Percentiles rank a stretch among this genome's conserved stretches.
These are phyloP conservation scores for Apodemia hepburni DNA, from an alignment of 2,888 invertebrate genomes.

Conservation along the genomic window DNA sequence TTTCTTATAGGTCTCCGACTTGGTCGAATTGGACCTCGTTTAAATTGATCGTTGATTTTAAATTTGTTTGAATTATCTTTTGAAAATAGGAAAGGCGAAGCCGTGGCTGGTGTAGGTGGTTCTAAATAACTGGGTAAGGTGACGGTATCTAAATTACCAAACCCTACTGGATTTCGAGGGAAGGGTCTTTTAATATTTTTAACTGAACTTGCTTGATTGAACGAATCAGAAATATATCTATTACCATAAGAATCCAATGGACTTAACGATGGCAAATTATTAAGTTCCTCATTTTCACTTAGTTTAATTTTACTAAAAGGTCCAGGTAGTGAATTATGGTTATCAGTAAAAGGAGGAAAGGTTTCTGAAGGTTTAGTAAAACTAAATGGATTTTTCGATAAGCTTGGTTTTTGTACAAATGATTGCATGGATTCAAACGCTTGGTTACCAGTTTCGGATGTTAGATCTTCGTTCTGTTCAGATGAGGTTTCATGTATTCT, in stretches of 20 bases:
- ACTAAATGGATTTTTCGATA: constrained; percentile 53
- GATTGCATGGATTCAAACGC: constrained; percentile 71
- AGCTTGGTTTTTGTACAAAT: constrained; percentile 53
- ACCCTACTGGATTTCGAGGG: constrained; percentile 34
- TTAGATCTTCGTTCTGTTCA: constrained; percentile 77
- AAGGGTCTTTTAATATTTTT: constrained; percentile 60
- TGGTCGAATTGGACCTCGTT: constrained; percentile 59
- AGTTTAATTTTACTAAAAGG: constrained; percentile 48
- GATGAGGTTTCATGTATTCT: constrained; percentile 71
- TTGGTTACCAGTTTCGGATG: constrained; percentile 65
- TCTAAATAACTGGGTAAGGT: constrained; percentile 71
- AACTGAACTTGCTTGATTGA: constrained; percentile 63
- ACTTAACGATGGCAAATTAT: constrained; percentile 38
- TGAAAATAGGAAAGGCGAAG: constrained; percentile 52
- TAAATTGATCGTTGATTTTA: constrained; percentile 56
- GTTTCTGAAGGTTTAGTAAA: constrained; percentile 55
- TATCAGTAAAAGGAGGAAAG: constrained; percentile 51
- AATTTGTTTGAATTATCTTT: constrained; percentile 57
- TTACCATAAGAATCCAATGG: constrained; percentile 69
- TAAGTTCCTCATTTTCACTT: constrained; percentile 52
- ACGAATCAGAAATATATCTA: constrained; percentile 64
- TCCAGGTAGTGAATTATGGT: constrained; percentile 60
- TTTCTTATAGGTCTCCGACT: constrained; percentile 66
- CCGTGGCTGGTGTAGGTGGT: constrained; percentile 65
- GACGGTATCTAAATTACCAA: constrained; percentile 47